Base-by-base conservation (phyloP, 2,113 vertebrate species). In the Thalassarche chlororhynchos region DNA sequence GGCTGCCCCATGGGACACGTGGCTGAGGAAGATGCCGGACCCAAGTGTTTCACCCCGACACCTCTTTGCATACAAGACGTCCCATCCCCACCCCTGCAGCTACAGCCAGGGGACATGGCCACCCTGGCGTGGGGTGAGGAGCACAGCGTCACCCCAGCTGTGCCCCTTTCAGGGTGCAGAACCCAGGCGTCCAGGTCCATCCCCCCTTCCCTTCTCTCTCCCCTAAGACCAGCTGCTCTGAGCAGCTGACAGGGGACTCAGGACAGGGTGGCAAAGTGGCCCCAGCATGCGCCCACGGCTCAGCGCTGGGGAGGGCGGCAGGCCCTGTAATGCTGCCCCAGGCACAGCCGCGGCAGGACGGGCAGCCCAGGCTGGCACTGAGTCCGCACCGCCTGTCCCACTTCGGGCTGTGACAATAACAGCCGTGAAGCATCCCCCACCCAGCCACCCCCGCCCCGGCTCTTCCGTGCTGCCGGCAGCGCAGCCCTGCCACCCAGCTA, bases 121-220 rank as follows among this genome's bases (percentile, higher is more conserved):
- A 66, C 5, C 6, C 1, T 5, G 10, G 17, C 2, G 2, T 21
- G 23, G 31, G 32, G 16, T 49, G 42, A 91, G 36, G 60, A 81
- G 28, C 38, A 65, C 52, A 68, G 42, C 3, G 14, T 24, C 25
- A 34, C 17, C 23, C 10, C 20, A 71, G 25, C 28, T 40, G 5
- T 88, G 51, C 11, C 24, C 8, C 12, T 75, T 77, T 54, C 47
- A 46, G 47, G 38, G 11, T 5, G 4, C 49, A 87, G 54, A 89
- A 87, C 38, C 21, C 64, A 77, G 26, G 21, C 3, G 2, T 8
- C 14, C 1, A 1, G 2, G 31, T 51, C 38, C 0, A 0, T 32
- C 25, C 17, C 31, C 21, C 2, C 3, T 28, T 75, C 26, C 29
- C 19, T 90, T 61, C n/a, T 49, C 42, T 58, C 15, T 58, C 8